phyloP scores from a whole-genome alignment of 2,797 vertebrate genomes.

The Acanthornis magna region DNA sequence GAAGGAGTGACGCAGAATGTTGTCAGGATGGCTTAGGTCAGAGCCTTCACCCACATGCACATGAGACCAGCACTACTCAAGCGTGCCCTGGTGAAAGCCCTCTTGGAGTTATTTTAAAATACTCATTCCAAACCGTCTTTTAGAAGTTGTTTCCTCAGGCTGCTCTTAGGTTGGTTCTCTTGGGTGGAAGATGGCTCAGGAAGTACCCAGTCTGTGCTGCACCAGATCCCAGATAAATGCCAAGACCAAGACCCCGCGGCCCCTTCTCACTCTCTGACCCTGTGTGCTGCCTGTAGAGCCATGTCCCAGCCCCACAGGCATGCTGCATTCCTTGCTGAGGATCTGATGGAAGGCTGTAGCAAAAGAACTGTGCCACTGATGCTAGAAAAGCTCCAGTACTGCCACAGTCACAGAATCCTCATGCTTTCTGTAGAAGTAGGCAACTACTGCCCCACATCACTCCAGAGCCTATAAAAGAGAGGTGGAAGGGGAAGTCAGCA shows the following conservation, averaged over 20 bases:
- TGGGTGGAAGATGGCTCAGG: not conserved
- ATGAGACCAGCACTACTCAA: not conserved
- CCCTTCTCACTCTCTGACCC: not conserved
- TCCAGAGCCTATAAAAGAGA: not conserved
- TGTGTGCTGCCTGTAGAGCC: not conserved
- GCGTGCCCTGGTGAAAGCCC: not conserved
- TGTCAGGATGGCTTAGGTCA: not conserved
- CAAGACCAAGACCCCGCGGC: not conserved
- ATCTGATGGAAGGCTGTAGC: slow-evolving; percentile 80
- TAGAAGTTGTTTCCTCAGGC: not conserved
- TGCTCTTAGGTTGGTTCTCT: not conserved
- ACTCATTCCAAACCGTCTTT: not conserved
- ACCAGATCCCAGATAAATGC: not conserved
- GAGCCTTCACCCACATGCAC: too few relatives aligned
- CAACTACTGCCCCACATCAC: not conserved
- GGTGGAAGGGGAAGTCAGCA: not conserved
- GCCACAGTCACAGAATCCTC: slow-evolving; percentile 84
- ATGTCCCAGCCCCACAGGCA: not conserved
- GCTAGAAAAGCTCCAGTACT: slow-evolving; percentile 87
- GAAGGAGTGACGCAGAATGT: not conserved
- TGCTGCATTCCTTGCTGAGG: slow-evolving; percentile 75
- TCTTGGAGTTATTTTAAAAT: not conserved
- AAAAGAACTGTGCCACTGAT: slow-evolving; percentile 86
- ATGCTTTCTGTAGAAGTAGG: slow-evolving; percentile 84
- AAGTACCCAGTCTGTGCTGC: not conserved